Evolutionary conservation across 2,113 vertebrate species (phyloP).

Genomic region (Pongo pygmaeus): DNA sequence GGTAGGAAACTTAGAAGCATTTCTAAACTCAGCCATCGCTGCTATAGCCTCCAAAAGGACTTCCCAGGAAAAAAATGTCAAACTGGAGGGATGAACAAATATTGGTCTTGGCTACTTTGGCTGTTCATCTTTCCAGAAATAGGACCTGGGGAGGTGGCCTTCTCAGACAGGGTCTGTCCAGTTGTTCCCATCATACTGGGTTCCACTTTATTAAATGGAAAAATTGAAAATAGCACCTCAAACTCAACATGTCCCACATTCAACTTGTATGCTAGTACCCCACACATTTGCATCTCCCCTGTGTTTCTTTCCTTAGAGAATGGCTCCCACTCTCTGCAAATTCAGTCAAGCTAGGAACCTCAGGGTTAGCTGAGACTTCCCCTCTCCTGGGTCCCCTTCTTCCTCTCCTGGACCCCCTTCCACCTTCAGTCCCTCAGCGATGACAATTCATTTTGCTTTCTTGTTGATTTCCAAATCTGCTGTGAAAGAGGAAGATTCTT

Average conservation of each 20-base stretch:
- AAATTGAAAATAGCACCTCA: background rate
- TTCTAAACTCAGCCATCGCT: background rate
- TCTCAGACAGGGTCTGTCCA: background rate
- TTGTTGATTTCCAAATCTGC: background rate
- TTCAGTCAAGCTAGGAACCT: background rate
- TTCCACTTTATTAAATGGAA: background rate
- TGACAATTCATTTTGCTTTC: background rate
- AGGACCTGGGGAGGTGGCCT: background rate
- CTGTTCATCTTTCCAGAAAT: constrained; percentile 6
- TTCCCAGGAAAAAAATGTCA: background rate
- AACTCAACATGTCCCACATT: background rate
- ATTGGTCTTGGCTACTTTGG: background rate
- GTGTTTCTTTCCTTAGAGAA: background rate
- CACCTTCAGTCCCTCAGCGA: background rate
- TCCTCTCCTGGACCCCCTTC: background rate
- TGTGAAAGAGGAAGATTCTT: background rate
- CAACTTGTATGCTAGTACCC: background rate
- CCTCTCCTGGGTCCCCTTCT: background rate
- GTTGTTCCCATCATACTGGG: background rate
- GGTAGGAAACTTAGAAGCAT: background rate
- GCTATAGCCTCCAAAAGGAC: background rate
- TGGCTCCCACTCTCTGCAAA: background rate
- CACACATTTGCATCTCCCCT: background rate
- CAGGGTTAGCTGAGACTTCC: background rate
- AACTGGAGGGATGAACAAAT: background rate